These are phyloP conservation scores for Yasuhikotakia modesta DNA, from an alignment of 2,797 vertebrate species.

Conservation along the genomic window DNA sequence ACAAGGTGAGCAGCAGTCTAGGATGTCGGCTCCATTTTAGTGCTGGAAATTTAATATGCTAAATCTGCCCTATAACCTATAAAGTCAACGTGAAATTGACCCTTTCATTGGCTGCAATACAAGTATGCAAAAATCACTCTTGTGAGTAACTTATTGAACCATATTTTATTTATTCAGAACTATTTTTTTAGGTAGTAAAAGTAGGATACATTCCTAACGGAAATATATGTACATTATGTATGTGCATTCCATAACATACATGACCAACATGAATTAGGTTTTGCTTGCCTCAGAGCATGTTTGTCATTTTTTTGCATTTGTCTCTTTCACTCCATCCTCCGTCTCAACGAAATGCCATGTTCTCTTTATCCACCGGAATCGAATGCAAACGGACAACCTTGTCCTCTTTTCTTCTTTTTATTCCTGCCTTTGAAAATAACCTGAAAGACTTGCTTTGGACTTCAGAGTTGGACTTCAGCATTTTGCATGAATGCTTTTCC, in stretches of 20 bases:
- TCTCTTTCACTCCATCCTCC: constrained; percentile 15
- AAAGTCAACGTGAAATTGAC: neutral
- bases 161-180: constrained; percentile 1
- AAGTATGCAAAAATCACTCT: neutral
- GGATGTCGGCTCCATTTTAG: neutral
- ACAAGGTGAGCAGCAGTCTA: constrained; percentile 2
- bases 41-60: neutral
- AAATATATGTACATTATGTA: no score
- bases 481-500: constrained; percentile 41
- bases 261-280: neutral
- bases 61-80: neutral
- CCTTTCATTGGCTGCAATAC: neutral
- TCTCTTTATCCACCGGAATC: neutral
- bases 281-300: neutral
- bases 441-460: constrained; percentile 25
- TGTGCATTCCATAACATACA: constrained; percentile 1
- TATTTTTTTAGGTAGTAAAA: neutral
- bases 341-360: constrained; percentile 24
- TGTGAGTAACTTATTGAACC: neutral
- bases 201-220: neutral
- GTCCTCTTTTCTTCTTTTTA: neutral
- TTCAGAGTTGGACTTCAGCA: constrained; percentile 15
- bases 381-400: constrained; percentile 27
- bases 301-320: constrained; percentile 14
- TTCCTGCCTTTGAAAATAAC: constrained; percentile 6